phyloP scores from a whole-genome alignment of 2,113 vertebrate species.

The Dendropsophus ebraccatus region DNA sequence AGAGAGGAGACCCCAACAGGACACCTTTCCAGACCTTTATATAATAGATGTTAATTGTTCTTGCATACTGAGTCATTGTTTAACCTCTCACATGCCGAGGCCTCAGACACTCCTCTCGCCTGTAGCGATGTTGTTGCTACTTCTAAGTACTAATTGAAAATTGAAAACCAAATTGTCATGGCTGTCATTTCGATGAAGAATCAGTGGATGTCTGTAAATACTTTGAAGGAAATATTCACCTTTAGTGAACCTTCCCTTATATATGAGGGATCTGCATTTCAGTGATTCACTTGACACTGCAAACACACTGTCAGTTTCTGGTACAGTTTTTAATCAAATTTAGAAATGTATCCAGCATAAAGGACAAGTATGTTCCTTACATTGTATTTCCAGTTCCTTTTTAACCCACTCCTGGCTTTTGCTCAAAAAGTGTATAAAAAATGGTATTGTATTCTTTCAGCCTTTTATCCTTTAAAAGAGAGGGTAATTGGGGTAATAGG shows the following conservation, averaged over 20 bases:
- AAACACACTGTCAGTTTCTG: no score
- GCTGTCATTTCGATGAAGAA: background rate
- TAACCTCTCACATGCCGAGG: background rate
- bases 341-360: no score
- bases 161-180: background rate
- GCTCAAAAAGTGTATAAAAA: no score
- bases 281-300: background rate
- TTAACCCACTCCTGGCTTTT: no score
- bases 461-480: background rate
- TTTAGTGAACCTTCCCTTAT: background rate
- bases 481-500: background rate
- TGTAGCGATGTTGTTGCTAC: background rate
- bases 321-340: no score
- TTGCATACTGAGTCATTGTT: background rate
- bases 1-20: conserved; percentile 53
- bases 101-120: background rate
- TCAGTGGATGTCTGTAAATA: background rate
- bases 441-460: no score
- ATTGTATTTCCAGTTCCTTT: no score
- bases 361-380: no score
- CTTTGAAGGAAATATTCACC: background rate
- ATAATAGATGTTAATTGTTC: background rate
- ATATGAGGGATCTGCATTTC: background rate
- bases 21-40: conserved; percentile 26
- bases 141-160: background rate